phyloP scores from a whole-genome alignment of 2,888 invertebrate genomes.

The Parelbella ahira region DNA sequence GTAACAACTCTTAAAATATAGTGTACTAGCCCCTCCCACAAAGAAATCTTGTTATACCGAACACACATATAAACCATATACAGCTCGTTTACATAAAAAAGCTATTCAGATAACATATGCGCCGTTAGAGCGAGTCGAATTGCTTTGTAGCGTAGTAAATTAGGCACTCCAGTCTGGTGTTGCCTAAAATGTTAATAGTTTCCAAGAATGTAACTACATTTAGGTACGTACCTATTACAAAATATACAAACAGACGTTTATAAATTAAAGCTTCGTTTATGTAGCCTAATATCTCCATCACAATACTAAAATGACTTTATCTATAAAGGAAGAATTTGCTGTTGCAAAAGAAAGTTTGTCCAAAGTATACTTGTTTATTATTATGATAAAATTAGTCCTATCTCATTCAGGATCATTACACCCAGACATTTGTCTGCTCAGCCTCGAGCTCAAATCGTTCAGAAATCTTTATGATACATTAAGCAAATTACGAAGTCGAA shows the following conservation, averaged over 20 bases:
- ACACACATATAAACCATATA: constrained; percentile 33
- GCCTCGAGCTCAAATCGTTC: constrained; percentile 46
- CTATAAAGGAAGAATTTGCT: no score
- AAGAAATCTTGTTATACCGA: constrained; percentile 42
- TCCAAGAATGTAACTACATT: neutral
- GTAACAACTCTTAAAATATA: constrained; percentile 4
- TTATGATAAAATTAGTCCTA: constrained; percentile 11
- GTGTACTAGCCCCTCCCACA: constrained; percentile 31
- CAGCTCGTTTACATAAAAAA: constrained; percentile 56
- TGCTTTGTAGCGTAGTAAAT: constrained; percentile 37
- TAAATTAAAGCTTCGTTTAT: no score
- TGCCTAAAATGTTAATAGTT: constrained; percentile 2
- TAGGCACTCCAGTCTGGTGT: constrained; percentile 24
- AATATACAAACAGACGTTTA: no score
- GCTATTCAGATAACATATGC: constrained; percentile 44
- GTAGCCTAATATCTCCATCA: no score
- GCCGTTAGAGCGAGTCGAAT: constrained; percentile 38
- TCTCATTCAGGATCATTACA: constrained; percentile 16
- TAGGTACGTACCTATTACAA: no score
- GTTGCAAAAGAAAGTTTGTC: no score
- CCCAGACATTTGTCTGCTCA: constrained; percentile 38
- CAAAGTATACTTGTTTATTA: neutral
- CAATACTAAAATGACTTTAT: no score
- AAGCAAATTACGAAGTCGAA: constrained; percentile 52
- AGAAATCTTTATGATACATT: constrained; percentile 58